Evolutionary conservation across 2,113 vertebrate genomes (phyloP).

Genomic region (Python bivittatus): DNA sequence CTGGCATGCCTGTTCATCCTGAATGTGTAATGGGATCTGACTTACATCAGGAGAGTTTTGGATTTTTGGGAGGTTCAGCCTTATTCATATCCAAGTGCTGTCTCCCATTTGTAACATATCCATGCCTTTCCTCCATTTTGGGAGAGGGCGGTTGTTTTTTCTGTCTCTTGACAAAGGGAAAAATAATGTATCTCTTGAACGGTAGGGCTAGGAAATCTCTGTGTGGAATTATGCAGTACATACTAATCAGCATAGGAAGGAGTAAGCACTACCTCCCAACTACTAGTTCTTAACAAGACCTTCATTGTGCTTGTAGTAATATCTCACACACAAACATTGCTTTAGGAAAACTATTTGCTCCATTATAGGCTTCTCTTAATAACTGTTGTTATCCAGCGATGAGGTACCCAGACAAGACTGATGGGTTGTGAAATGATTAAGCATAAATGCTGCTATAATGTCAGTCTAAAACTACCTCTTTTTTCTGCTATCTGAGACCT

Average conservation of each 20-base stretch:
- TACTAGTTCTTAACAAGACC: background rate
- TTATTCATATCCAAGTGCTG: too few species aligned
- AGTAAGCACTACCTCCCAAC: background rate
- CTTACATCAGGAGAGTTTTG: too few species aligned
- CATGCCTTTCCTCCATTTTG: too few species aligned
- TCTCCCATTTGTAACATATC: too few species aligned
- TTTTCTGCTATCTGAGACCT: background rate
- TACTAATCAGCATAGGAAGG: background rate
- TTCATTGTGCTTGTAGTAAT: background rate
- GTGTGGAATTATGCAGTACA: background rate
- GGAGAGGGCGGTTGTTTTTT: too few species aligned
- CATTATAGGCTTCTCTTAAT: background rate
- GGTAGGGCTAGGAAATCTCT: too few species aligned
- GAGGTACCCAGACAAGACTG: background rate
- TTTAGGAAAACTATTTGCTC: background rate
- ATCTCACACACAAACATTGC: background rate
- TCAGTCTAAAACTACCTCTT: background rate
- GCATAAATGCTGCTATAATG: constrained; percentile 28
- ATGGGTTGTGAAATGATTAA: background rate
- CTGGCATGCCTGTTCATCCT: too few species aligned
- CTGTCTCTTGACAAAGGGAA: too few species aligned
- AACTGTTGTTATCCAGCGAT: too few species aligned
- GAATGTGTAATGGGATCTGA: too few species aligned
- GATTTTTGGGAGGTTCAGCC: too few species aligned
- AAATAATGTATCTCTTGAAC: too few species aligned